Percentiles rank a stretch among this genome's conserved stretches.
Evolutionary conservation across 2,797 vertebrate genomes (phyloP).

Genomic region (Anguilla megastoma): DNA sequence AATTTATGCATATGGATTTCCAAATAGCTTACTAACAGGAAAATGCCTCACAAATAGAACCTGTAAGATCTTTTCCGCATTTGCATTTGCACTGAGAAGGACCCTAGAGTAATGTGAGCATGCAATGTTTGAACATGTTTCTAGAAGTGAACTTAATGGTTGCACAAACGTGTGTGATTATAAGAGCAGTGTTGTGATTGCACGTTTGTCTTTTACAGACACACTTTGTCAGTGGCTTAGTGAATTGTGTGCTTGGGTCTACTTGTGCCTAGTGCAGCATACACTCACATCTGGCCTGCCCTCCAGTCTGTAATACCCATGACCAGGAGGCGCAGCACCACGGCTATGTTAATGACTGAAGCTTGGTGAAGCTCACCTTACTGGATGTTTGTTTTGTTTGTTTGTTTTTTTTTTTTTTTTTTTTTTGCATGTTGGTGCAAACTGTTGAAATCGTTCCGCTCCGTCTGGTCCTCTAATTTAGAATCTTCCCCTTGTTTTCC

Average conservation of each 20-base stretch:
- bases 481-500: slow-evolving; percentile 43
- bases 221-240: background rate
- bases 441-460: background rate
- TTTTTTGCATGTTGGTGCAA: slow-evolving; percentile 16
- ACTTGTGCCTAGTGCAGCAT: background rate
- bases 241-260: background rate
- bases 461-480: slow-evolving; percentile 41
- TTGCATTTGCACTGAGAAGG: background rate
- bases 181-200: background rate
- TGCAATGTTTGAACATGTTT: background rate
- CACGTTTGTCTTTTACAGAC: background rate
- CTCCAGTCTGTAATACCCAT: background rate
- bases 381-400: background rate
- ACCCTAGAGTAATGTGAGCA: background rate
- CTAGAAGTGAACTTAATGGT: background rate
- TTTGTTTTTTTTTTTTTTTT: background rate
- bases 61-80: background rate
- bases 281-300: background rate
- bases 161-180: slow-evolving; percentile 1
- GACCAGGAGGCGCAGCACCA: background rate
- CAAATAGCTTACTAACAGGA: background rate
- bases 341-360: background rate
- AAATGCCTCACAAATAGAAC: background rate
- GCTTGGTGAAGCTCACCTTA: background rate
- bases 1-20: background rate